Percentiles rank a stretch among this genome's conserved stretches.
phyloP scores from a whole-genome alignment of 2,797 vertebrate species.

The Zenarchopterus dispar region DNA sequence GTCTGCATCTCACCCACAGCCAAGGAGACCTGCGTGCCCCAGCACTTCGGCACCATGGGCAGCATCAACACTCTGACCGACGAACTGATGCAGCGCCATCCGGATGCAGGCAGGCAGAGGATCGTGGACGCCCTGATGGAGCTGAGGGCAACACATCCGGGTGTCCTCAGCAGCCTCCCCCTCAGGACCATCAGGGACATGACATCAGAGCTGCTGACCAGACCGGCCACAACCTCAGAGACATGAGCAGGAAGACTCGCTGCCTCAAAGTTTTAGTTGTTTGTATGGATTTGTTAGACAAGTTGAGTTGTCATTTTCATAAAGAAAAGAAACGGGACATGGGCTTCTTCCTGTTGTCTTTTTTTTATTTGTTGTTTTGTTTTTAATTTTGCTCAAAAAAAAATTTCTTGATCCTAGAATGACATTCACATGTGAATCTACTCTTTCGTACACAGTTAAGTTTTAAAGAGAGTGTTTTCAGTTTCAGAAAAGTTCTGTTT shows the following conservation, averaged over 20 bases:
- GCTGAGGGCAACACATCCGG: constrained; percentile 56
- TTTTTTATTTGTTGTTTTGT: too few relatives aligned
- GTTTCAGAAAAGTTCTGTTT: too few relatives aligned
- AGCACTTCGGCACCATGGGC: constrained; percentile 67
- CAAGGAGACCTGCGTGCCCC: constrained; percentile 61
- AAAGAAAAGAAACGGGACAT: too few relatives aligned
- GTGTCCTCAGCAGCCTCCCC: constrained; percentile 61
- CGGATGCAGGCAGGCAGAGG: constrained; percentile 36
- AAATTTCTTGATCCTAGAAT: too few relatives aligned
- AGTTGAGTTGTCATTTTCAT: too few relatives aligned
- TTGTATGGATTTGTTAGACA: too few relatives aligned
- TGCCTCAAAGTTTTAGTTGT: not conserved
- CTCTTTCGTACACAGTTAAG: too few relatives aligned
- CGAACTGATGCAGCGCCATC: constrained; percentile 65
- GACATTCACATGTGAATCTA: too few relatives aligned
- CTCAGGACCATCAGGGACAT: constrained; percentile 71
- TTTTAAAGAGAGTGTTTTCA: too few relatives aligned
- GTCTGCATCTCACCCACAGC: constrained; percentile 53
- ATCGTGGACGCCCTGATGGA: constrained; percentile 68
- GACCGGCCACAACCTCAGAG: not conserved
- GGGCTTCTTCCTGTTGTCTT: too few relatives aligned
- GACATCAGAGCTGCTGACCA: constrained; percentile 71
- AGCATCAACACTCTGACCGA: constrained; percentile 74
- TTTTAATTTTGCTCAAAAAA: too few relatives aligned
- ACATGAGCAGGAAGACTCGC: not conserved